A percentile compares a stretch with the other conserved stretches of the same genome.
These are phyloP conservation scores for Prunella himalayana DNA, from an alignment of 2,113 vertebrate genomes.

Conservation along the genomic window DNA sequence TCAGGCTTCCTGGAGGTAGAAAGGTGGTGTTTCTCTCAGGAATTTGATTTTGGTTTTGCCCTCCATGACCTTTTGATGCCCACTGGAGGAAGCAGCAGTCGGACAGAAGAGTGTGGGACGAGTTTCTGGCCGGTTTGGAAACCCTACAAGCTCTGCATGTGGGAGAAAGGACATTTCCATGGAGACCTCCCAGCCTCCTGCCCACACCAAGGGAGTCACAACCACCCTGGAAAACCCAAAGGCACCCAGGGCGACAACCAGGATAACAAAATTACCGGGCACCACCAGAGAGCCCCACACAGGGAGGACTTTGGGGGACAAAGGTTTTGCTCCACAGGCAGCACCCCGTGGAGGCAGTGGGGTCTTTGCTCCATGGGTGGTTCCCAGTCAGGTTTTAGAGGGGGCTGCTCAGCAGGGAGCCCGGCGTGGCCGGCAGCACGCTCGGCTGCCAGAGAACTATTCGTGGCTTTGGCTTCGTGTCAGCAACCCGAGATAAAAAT, in stretches of 20 bases:
- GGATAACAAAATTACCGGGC: neutral
- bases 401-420: neutral
- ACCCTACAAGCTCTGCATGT: fast-evolving
- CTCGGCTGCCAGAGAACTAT: slow-evolving; percentile 10
- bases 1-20: neutral
- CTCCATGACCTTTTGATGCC: neutral
- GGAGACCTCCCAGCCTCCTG: neutral
- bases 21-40: neutral
- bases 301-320: fast-evolving
- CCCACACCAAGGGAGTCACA: neutral
- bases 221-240: neutral
- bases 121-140: neutral
- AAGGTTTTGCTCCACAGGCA: neutral
- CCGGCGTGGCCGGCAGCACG: neutral
- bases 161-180: neutral
- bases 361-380: fast-evolving
- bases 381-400: fast-evolving
- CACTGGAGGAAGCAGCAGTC: neutral
- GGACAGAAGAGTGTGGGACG: fast-evolving
- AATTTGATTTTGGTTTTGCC: neutral
- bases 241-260: neutral
- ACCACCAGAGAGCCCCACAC: fast-evolving
- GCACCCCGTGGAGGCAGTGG: fast-evolving
- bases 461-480: neutral
- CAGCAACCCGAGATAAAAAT: slow-evolving; percentile 16